Base-by-base conservation (phyloP, 2,797 vertebrate genomes). In the Heterohyrax brucei region DNA sequence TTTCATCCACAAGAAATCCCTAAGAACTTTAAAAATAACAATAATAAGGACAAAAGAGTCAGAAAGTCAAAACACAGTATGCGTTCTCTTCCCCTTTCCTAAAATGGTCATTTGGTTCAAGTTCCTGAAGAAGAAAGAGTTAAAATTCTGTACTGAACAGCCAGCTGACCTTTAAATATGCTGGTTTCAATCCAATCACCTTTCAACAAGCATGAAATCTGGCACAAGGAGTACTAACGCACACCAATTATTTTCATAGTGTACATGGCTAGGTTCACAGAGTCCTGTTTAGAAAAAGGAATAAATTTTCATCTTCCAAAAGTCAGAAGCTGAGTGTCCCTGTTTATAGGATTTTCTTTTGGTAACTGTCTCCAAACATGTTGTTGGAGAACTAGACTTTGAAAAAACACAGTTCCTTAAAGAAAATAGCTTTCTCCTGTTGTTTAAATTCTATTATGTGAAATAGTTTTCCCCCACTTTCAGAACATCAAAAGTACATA, bases 121-220 rank as follows among this genome's bases (percentile, higher is more conserved):
- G 93, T n/a, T 0, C 48, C 82, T 53, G 89, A 95, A 24, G 87
- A 96, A 5, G 78, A 96, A 97, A 95, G 95, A 39, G 3, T 96
- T 98, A 97, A 96, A 85, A 84, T 66, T 94, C 77, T 93, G 50
- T 62, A 92, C 93, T 76, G 82, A 96, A 85, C 87, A 97, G 92
- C 79, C 95, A 94, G 78, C 33, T 98, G 98, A 98, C 98, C 98
- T 98, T 98, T 98, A 97, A 98, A 92, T 87, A 26, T 96, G 87
- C 97, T 98, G 97, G 93, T 95, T 97, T 97, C 82, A 97, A 95
- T 96, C 96, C 91, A 96, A 93, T 73, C 66, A 95, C 79, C 94
- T 98, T 97, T 98, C 96, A 98, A 84, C 96, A 94, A 95, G 89
- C 96, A 93, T 90, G 93, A 96, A 93, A 97, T 98, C 96, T 98